Evolutionary conservation across 2,113 vertebrate genomes (phyloP), one percentile per base, ranked within the genome.

Genomic region (Donacobius atricapilla): DNA sequence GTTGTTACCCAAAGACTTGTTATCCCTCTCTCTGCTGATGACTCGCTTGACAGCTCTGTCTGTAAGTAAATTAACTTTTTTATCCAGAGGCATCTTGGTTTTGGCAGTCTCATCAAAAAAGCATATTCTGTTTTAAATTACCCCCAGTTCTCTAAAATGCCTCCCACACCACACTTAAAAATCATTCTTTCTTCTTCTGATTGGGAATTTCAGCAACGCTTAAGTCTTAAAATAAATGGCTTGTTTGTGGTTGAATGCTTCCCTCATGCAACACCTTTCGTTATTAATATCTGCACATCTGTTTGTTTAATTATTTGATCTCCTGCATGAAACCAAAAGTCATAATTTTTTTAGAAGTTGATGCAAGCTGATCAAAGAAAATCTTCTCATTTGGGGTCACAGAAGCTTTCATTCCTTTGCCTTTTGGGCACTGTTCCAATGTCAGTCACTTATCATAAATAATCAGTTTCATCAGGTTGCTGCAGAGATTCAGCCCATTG

Each of bases 51-150:
- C 97, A 98, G 94, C 95, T 97, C 96, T 95, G 93, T 98, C 96
- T 97, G 92, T 97, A 96, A 97, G 97, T 94, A 97, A 98, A 98
- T 98, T 96, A 96, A 96, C 90, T 56, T 90, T 97, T 97, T 96
- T 93, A 97, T 95, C 96, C 61, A 87, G 94, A 96, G 95, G 89
- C 89, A 89, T 95, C 92, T 95, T 53, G 5, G 89, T 94, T 97
- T 97, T 97, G 97, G 96, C 97, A 97, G 88, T 78, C 96, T 97
- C 95, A 97, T 97, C 96, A 97, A 97, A 97, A 96, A 96, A 96
- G 69, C 94, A 95, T 97, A 97, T 97, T 97, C 91, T 79, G 85
- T 93, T 96, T 95, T 92, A 97, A 96, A 97, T 98, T 97, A 97
- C 95, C 84, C 96, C 79, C 86, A 86, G 78, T 65, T 92, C 84